A percentile compares a stretch with the other conserved stretches of the same genome.
Conservation (phyloP, 1,140 invertebrate genomes). For the Lepidurus arcticus region DNA sequence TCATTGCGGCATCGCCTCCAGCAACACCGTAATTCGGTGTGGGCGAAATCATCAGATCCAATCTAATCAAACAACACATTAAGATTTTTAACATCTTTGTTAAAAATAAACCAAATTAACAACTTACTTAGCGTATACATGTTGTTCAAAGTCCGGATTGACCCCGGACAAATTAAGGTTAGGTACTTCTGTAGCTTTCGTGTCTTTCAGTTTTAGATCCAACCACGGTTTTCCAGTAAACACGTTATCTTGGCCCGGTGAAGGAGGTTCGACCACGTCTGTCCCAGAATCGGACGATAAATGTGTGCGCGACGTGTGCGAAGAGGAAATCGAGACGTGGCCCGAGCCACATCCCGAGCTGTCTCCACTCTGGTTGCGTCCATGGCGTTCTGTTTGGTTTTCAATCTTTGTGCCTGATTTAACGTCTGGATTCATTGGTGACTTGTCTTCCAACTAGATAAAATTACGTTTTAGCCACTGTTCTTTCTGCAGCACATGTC, state of each 20-base stretch:
- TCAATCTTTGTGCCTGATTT: slow-evolving; percentile 31
- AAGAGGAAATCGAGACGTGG: slow-evolving; percentile 53
- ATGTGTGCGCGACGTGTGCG: neutral
- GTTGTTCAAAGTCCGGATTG: neutral
- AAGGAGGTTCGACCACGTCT: neutral
- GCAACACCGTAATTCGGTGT: neutral
- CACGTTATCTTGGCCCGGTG: neutral
- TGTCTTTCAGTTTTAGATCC: neutral
- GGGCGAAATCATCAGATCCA: slow-evolving; percentile 5
- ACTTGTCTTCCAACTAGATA: neutral
- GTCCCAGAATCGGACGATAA: neutral
- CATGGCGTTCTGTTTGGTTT: slow-evolving; percentile 45
- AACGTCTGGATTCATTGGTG: neutral
- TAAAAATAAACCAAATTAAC: neutral
- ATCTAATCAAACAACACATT: neutral
- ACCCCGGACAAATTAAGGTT: neutral
- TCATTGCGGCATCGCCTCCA: neutral
- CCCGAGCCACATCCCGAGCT: slow-evolving; percentile 44
- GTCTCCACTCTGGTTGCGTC: slow-evolving; percentile 48
- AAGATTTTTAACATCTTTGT: neutral
- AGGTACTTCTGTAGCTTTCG: neutral
- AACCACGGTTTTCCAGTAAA: neutral
- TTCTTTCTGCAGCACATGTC: neutral
- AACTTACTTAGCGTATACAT: neutral
- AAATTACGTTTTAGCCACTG: neutral